phyloP scores from a whole-genome alignment of 2,888 invertebrate species.

The Allygus modestus region DNA sequence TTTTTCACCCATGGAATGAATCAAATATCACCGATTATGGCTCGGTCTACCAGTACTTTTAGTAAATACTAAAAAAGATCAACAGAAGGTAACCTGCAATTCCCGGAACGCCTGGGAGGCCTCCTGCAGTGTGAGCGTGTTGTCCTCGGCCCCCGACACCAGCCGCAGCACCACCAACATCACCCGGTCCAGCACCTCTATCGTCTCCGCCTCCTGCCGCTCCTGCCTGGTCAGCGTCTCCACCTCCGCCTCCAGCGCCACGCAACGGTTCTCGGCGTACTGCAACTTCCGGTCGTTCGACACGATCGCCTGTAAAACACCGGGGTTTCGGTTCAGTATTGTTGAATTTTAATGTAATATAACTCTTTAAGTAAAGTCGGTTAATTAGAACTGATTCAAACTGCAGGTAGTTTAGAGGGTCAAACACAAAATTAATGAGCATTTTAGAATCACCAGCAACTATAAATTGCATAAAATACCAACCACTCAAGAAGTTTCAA shows the following conservation, averaged over 20 bases:
- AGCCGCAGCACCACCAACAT: slow-evolving; percentile 82
- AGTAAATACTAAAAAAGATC: too few relatives aligned
- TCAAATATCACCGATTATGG: too few relatives aligned
- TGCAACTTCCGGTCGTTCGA: slow-evolving; percentile 88
- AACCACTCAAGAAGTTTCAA: too few relatives aligned
- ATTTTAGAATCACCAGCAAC: too few relatives aligned
- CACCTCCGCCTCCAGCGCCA: slow-evolving; percentile 88
- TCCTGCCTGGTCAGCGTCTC: slow-evolving; percentile 82
- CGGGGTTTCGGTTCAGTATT: neutral
- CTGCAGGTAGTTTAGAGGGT: too few relatives aligned
- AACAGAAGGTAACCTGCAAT: slow-evolving; percentile 77
- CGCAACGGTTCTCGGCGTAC: slow-evolving; percentile 87
- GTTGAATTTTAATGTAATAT: too few relatives aligned
- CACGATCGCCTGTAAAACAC: slow-evolving; percentile 85
- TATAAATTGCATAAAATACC: too few relatives aligned
- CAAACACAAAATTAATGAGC: too few relatives aligned
- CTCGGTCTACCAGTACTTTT: too few relatives aligned
- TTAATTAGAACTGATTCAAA: too few relatives aligned
- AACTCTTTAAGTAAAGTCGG: too few relatives aligned
- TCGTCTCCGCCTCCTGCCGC: slow-evolving; percentile 84
- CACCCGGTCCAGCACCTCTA: slow-evolving; percentile 83
- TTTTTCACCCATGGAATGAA: too few relatives aligned
- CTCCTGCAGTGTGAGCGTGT: slow-evolving; percentile 76
- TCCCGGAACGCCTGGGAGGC: slow-evolving; percentile 79
- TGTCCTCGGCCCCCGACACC: slow-evolving; percentile 66